Evolutionary conservation across 2,888 invertebrate species (phyloP).

Genomic region (Drosophila lacicola): DNA sequence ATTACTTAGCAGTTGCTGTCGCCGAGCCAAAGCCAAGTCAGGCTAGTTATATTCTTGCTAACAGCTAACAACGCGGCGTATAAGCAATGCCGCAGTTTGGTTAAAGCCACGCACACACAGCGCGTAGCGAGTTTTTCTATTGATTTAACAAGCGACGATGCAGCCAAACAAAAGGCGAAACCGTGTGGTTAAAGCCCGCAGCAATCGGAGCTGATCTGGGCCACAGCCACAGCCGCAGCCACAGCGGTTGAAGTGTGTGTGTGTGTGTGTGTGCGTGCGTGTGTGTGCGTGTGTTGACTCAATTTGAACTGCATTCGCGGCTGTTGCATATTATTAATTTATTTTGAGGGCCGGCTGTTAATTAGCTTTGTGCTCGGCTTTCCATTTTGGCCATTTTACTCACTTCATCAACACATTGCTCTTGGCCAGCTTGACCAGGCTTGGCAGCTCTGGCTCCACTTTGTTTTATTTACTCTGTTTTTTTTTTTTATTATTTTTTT

Average conservation of each 20-base stretch:
- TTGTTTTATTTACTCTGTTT: constrained; percentile 36
- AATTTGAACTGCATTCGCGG: constrained; percentile 41
- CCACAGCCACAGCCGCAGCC: background rate
- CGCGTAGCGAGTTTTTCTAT: constrained; percentile 56
- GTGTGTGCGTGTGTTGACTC: constrained; percentile 21
- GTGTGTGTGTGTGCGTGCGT: constrained; percentile 2
- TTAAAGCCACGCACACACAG: constrained; percentile 40
- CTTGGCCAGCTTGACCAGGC: constrained; percentile 38
- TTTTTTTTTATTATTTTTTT: background rate
- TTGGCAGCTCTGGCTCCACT: constrained; percentile 17
- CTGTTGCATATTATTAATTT: constrained; percentile 52
- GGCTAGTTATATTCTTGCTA: constrained; percentile 24
- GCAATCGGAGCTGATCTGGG: background rate
- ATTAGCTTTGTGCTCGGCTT: constrained; percentile 67
- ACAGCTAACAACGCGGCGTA: constrained; percentile 48
- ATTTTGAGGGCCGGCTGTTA: constrained; percentile 40
- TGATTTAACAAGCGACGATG: constrained; percentile 68
- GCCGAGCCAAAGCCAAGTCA: constrained; percentile 1
- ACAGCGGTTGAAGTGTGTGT: background rate
- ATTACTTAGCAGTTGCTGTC: constrained; percentile 69
- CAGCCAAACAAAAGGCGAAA: constrained; percentile 13
- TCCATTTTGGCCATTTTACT: constrained; percentile 27
- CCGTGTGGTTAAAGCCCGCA: background rate
- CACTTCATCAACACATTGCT: constrained; percentile 51
- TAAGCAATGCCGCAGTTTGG: constrained; percentile 21